Evolutionary conservation across 1,140 invertebrate species (phyloP), one percentile per base, ranked within the genome.

Genomic region (Lucilia sericata): DNA sequence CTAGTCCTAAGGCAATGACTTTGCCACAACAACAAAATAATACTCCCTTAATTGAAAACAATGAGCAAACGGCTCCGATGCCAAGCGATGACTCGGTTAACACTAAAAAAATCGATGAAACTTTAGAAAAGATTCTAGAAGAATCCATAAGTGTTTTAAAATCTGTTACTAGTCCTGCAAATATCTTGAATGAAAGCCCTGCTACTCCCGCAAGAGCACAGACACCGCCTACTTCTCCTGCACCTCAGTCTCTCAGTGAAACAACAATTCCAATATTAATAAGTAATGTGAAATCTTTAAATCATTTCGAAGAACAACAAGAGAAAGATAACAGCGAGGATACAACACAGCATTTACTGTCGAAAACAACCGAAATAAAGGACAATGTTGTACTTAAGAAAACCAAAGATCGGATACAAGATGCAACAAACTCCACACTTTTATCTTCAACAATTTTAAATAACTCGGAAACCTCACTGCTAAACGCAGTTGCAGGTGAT

Each of bases 201-300:
- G 14, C 55, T 60, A 7, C 55, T 3, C 25, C 25, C 25, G n/a
- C 13, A 70, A n/a, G 9, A 21, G 5, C 65, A 70, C 5, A 70
- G 12, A 19, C 65, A 30, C 25, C 25, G 25, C 25, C 25, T 30
- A 1, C 25, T 30, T 30, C 25, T 30, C 25, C 25, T 30, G 25
- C 25, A 2, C 25, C 25, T 30, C 25, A 30, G 25, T 3, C 25
- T n/a, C 17, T 14, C 3, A 60, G n/a, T 21, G 65, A 25, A 70
- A 21, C 65, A 19, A 70, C n/a, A 70, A 70, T 70, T 70, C 65
- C 65, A 19, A 7, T 70, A 21, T 70, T 70, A 70, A 70, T 70
- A 21, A 70, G 65, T 70, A 70, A 70, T 70, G 65, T 70, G 12
- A n/a, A 70, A 21, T 70, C 65, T 10, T 70, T 70, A 70, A 70